A percentile compares a stretch with the other conserved stretches of the same genome.
phyloP scores from a whole-genome alignment of 2,113 vertebrate species.

The Pleuronectes platessa region DNA sequence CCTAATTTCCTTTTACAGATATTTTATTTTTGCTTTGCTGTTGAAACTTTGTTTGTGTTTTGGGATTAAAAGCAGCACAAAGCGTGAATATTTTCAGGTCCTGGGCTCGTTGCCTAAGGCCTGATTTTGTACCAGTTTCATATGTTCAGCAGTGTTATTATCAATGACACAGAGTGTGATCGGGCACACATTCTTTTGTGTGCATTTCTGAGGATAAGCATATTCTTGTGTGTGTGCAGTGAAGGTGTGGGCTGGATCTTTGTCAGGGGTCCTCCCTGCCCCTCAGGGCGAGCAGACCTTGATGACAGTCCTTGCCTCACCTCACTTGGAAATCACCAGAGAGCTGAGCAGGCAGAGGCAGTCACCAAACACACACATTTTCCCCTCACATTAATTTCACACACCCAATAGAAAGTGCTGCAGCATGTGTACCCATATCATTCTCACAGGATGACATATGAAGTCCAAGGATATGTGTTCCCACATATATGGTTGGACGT shows the following conservation, averaged over 20 bases:
- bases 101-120: slow-evolving; percentile 1
- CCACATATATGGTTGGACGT: neutral
- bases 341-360: slow-evolving; percentile 30
- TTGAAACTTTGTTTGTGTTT: neutral
- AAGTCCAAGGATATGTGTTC: neutral
- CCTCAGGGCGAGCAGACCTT: slow-evolving; percentile 41
- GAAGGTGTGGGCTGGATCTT: neutral
- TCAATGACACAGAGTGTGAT: slow-evolving; percentile 6
- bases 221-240: neutral
- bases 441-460: neutral
- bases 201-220: neutral
- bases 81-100: neutral
- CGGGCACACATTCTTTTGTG: neutral
- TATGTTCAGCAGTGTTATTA: neutral
- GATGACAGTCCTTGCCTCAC: slow-evolving; percentile 22
- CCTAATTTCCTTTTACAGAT: neutral
- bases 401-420: neutral
- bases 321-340: slow-evolving; percentile 8
- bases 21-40: neutral
- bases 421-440: neutral
- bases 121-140: slow-evolving; percentile 2
- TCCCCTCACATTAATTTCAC: neutral
- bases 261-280: slow-evolving; percentile 18
- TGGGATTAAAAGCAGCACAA: neutral
- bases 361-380: slow-evolving; percentile 6